Evolutionary conservation across 2,888 invertebrate species (phyloP).

Genomic region (Drosophila hamatofila): DNA sequence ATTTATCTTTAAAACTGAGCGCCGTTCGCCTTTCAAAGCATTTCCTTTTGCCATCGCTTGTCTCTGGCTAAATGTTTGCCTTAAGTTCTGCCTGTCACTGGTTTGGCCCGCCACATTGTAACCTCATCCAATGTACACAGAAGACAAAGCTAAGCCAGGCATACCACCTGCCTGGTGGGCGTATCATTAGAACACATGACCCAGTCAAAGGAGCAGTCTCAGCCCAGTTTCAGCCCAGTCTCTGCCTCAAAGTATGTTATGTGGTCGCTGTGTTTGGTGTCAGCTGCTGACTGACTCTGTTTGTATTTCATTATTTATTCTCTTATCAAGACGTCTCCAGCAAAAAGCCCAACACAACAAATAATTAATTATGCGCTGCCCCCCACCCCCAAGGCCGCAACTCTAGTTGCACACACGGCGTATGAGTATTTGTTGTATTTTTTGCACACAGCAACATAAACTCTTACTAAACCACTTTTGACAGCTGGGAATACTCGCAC

Average conservation of each 20-base stretch:
- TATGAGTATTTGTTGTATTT: slow-evolving; percentile 28
- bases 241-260: background rate
- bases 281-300: slow-evolving; percentile 63
- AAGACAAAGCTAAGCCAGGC: slow-evolving; percentile 27
- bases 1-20: slow-evolving; percentile 59
- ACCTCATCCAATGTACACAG: slow-evolving; percentile 41
- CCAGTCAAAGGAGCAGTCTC: slow-evolving; percentile 8
- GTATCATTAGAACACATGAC: slow-evolving; percentile 63
- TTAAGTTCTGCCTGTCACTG: slow-evolving; percentile 63
- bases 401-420: slow-evolving; percentile 39
- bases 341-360: slow-evolving; percentile 38
- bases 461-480: slow-evolving; percentile 42
- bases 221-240: background rate
- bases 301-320: slow-evolving; percentile 76
- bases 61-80: slow-evolving; percentile 22
- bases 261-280: slow-evolving; percentile 47
- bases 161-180: slow-evolving; percentile 23
- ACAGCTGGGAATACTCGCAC: slow-evolving; percentile 34
- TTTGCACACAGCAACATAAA: slow-evolving; percentile 3
- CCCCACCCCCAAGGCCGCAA: slow-evolving; percentile 39
- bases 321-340: slow-evolving; percentile 53
- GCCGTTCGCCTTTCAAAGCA: background rate
- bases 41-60: background rate
- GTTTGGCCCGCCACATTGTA: slow-evolving; percentile 38
- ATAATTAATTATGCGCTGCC: slow-evolving; percentile 63